Conservation (phyloP, 2,113 vertebrate species). For the Takifugu flavidus region DNA sequence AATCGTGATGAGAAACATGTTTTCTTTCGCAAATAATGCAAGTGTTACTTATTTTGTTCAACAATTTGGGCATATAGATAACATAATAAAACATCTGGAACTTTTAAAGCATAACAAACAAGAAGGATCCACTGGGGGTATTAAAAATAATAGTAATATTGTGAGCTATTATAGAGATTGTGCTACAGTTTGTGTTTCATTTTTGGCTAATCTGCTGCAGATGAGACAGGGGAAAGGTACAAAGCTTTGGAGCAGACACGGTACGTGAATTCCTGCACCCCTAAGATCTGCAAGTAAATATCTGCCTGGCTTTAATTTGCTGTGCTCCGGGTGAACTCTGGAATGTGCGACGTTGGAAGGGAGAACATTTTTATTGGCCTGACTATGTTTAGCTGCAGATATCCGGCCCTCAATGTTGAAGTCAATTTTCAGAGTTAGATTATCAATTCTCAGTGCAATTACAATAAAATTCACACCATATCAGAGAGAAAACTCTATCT, state of each 20-base stretch:
- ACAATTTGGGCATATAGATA: background rate
- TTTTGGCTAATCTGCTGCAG: constrained; percentile 7
- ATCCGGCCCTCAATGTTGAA: constrained; percentile 30
- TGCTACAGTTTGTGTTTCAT: background rate
- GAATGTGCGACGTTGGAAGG: constrained; percentile 52
- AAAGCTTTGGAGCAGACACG: constrained; percentile 18
- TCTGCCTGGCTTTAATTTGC: constrained; percentile 60
- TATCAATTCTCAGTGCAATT: background rate
- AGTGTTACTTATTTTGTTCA: background rate
- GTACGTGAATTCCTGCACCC: constrained; percentile 41
- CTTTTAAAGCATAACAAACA: background rate
- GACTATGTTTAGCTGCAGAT: constrained; percentile 42
- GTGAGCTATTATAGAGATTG: background rate
- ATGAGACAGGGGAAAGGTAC: constrained; percentile 14
- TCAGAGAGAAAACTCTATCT: background rate
- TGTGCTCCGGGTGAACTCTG: constrained; percentile 36
- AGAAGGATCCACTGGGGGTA: background rate
- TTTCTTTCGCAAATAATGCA: background rate
- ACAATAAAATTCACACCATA: background rate
- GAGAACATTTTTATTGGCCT: constrained; percentile 60
- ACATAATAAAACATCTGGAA: background rate
- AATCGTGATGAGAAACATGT: background rate
- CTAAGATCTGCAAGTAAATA: constrained; percentile 49
- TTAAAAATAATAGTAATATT: background rate
- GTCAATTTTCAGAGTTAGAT: constrained; percentile 8